Evolutionary conservation across 2,888 invertebrate species (phyloP).

Genomic region (Litoditis marina): DNA sequence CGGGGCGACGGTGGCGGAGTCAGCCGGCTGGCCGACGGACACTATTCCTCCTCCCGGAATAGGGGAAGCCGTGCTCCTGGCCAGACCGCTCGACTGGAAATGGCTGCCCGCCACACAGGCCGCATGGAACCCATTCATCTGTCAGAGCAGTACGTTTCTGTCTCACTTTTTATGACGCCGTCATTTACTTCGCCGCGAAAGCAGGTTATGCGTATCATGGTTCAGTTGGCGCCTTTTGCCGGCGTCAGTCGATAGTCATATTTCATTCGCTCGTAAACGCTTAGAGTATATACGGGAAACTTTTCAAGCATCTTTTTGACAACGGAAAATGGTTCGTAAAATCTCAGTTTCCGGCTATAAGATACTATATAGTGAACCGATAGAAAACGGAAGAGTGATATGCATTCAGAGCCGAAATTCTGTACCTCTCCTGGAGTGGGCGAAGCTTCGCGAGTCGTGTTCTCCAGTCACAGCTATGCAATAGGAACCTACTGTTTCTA

Average conservation of each 20-base stretch:
- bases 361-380: not conserved
- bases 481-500: constrained; percentile 53
- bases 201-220: too few relatives aligned
- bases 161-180: too few relatives aligned
- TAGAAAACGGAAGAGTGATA: too few relatives aligned
- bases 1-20: constrained; percentile 31
- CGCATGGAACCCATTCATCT: constrained; percentile 51
- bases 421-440: constrained; percentile 54
- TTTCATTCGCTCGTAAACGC: too few relatives aligned
- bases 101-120: constrained; percentile 51
- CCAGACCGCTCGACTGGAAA: constrained; percentile 45
- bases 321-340: too few relatives aligned
- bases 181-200: too few relatives aligned
- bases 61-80: constrained; percentile 38
- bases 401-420: constrained; percentile 46
- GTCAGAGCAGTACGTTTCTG: constrained; percentile 41
- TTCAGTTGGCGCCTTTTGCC: too few relatives aligned
- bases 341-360: too few relatives aligned
- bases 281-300: too few relatives aligned
- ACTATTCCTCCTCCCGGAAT: constrained; percentile 22
- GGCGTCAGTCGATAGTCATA: too few relatives aligned
- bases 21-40: constrained; percentile 34
- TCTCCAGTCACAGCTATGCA: constrained; percentile 52
- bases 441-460: constrained; percentile 47
- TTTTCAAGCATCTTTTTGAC: too few relatives aligned